Conservation (phyloP, 2,797 vertebrate species). For the Discoglossus pictus region DNA sequence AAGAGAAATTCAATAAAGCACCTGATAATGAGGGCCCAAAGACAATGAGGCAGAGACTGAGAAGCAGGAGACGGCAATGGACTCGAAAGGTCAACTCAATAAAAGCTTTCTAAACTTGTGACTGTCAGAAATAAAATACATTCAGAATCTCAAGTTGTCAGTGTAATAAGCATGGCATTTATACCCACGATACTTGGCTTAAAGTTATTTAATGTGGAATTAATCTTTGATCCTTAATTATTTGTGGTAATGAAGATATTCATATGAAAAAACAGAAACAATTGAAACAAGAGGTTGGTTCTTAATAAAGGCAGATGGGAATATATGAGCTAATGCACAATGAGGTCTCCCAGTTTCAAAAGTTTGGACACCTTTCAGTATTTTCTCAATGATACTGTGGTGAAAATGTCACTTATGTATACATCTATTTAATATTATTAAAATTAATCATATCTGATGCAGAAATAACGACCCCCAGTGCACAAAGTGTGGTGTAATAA, state of each 20-base stretch:
- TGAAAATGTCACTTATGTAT: conserved; percentile 3
- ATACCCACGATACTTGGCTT: conserved; percentile 34
- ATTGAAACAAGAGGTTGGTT: conserved; percentile 30
- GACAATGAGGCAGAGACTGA: too few species aligned
- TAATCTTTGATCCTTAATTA: conserved; percentile 49
- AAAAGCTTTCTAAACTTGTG: conserved; percentile 11
- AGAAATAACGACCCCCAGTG: too few species aligned
- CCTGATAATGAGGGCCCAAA: too few species aligned
- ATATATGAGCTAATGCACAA: conserved; percentile 1
- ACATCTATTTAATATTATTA: too few species aligned
- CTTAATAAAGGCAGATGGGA: conserved; percentile 19
- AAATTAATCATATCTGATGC: too few species aligned
- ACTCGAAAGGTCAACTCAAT: conserved; percentile 40
- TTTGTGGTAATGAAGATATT: conserved; percentile 44
- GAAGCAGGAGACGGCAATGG: conserved; percentile 8
- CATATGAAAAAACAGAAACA: conserved; percentile 33
- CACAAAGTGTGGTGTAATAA: too few species aligned
- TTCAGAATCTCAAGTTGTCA: conserved; percentile 33
- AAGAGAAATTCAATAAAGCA: too few species aligned
- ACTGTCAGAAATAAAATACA: too few species aligned
- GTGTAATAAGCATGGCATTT: conserved; percentile 41
- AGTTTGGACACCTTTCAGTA: background rate
- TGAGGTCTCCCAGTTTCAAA: background rate
- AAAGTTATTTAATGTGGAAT: conserved; percentile 42
- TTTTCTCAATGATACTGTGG: background rate